Conservation (phyloP, 2,797 vertebrate species). For the Thamnophis elegans region DNA sequence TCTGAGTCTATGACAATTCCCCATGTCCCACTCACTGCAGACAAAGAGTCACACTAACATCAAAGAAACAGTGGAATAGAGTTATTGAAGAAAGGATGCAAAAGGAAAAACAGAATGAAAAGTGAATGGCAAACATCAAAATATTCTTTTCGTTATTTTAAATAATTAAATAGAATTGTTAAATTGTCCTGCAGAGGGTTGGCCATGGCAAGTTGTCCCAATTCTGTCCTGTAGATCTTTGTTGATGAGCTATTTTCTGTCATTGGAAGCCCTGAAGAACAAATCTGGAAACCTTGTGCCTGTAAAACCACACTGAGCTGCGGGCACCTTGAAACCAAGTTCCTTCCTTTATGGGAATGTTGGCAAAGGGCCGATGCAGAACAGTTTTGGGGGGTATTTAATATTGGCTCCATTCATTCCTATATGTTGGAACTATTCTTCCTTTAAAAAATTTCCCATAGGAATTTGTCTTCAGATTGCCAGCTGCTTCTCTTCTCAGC, state of each 20-base stretch:
- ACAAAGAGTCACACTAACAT: too few relatives aligned
- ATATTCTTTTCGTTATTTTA: too few relatives aligned
- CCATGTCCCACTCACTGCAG: too few relatives aligned
- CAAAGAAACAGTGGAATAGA: too few relatives aligned
- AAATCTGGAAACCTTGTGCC: neutral
- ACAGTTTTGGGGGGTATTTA: neutral
- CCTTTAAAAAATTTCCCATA: constrained; percentile 12
- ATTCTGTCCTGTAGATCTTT: neutral
- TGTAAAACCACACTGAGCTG: neutral
- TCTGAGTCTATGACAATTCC: too few relatives aligned
- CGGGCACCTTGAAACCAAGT: neutral
- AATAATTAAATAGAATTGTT: too few relatives aligned
- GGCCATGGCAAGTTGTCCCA: too few relatives aligned
- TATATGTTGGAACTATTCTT: fast-evolving
- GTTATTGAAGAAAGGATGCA: too few relatives aligned
- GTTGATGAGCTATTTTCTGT: neutral
- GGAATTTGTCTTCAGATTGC: constrained; percentile 66
- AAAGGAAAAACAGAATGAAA: too few relatives aligned
- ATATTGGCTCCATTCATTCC: neutral
- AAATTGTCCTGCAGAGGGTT: too few relatives aligned
- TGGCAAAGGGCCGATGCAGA: neutral
- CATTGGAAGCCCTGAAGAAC: neutral
- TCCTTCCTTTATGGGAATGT: neutral
- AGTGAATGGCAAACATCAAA: too few relatives aligned
- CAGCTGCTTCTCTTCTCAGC: constrained; percentile 79